Percentiles rank a stretch among this genome's conserved stretches.
Conservation (phyloP, 1,140 invertebrate genomes). For the Wasmannia auropunctata region DNA sequence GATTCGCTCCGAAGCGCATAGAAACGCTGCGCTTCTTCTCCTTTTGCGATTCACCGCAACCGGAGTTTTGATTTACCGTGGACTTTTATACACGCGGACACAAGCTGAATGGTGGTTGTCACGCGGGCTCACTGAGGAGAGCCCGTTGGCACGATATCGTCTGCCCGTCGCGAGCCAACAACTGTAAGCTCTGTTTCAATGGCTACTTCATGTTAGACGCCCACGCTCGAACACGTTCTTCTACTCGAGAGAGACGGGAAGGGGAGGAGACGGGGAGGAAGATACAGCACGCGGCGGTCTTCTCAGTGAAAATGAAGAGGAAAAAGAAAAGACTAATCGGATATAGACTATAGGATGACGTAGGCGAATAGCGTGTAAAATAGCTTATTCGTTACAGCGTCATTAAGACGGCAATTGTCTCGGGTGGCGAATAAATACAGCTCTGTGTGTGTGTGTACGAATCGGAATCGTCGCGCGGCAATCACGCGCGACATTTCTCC, state of each 20-base stretch:
- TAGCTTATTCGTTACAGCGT: neutral
- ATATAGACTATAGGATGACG: neutral
- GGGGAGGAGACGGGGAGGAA: neutral
- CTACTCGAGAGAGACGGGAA: constrained; percentile 23
- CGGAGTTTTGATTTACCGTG: neutral
- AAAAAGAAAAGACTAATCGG: neutral
- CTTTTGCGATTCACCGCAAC: neutral
- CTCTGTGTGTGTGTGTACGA: neutral
- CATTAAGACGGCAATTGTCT: neutral
- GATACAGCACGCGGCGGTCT: neutral
- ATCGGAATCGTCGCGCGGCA: neutral
- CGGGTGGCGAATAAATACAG: neutral
- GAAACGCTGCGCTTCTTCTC: neutral
- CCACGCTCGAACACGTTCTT: constrained; percentile 64
- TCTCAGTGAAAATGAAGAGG: neutral
- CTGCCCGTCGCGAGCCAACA: neutral
- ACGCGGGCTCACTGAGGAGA: neutral
- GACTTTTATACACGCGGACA: neutral
- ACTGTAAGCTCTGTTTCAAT: neutral
- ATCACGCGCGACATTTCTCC: constrained; percentile 27
- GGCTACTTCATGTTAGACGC: constrained; percentile 35
- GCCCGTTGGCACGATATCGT: neutral
- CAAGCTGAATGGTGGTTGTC: no score
- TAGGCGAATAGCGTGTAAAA: neutral
- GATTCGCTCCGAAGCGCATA: neutral